Base-by-base conservation (phyloP, 2,797 vertebrate genomes). In the Coreius guichenoti region DNA sequence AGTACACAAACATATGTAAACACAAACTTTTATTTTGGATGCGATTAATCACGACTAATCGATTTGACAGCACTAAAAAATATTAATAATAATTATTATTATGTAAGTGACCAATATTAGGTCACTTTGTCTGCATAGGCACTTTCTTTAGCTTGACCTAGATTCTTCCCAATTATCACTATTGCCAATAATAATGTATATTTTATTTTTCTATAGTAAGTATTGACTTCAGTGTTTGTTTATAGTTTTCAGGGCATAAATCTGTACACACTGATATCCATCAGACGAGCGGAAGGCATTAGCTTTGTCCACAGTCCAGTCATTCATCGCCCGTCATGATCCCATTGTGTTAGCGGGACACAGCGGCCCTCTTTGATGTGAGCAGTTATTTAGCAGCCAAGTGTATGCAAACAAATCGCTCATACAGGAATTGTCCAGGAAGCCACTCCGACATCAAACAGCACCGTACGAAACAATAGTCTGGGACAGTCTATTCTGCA, bases 371-470 rank as follows among this genome's bases (percentile, higher is more conserved):
- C 94, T 95, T 95, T 95, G 94, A 96, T 94, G 94, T 91, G 93
- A 90, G 93, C 93, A 96, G 93, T 95, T 94, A 95, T 95, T 95
- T 95, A 95, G 92, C 88, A 91, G 90, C 83, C 92, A 81, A 82
- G 85, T 90, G 93, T 91, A 94, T 91, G 91, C 89, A 93, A 95
- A 95, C 94, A 94, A 93, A 94, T 45, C 90, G 89, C 92, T 94
- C 91, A 92, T 94, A 93, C 91, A 92, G 93, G 92, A 92, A 89
- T 89, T 86, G 90, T 87, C 89, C 92, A 95, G 95, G 95, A 95
- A 96, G 93, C 85, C 85, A 82, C 89, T 90, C 88, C 84, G 77
- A 95, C 95, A 94, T 96, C 95, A 95, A 95, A 95, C 89, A 86
- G 87, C 80, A 54, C 88, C 89, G 86, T 73, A 11, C 88, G 90